Percentiles rank a stretch among this genome's conserved stretches.
Evolutionary conservation across 2,113 vertebrate genomes (phyloP).

Genomic region (Lynx canadensis): DNA sequence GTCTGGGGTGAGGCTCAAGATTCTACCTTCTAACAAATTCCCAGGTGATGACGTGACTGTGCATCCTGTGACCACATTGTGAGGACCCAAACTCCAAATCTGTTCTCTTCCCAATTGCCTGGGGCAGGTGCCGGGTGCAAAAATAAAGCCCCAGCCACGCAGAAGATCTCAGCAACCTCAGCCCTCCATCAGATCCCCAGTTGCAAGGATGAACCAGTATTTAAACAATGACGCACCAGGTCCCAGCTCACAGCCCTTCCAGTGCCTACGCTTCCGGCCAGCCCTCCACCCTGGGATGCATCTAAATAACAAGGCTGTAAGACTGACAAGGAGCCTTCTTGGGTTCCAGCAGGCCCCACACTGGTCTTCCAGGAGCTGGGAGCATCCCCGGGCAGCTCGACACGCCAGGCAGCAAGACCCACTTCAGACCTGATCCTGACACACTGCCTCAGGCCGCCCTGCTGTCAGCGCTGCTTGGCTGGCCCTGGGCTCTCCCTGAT

Average conservation of each 20-base stretch:
- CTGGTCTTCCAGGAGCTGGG: background rate
- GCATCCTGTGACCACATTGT: background rate
- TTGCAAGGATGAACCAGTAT: background rate
- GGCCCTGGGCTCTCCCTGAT: slow-evolving; percentile 32
- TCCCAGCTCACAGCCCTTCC: background rate
- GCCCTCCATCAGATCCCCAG: background rate
- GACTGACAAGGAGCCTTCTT: background rate
- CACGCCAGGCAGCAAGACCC: background rate
- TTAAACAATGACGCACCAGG: background rate
- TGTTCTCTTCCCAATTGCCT: background rate
- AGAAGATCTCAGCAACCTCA: background rate
- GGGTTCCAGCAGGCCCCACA: background rate
- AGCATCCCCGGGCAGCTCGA: background rate
- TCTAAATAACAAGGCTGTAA: background rate
- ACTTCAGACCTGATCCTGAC: background rate
- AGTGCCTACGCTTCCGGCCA: background rate
- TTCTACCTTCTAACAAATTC: background rate
- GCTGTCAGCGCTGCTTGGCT: slow-evolving; percentile 31
- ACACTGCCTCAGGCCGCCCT: background rate
- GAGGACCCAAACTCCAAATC: background rate
- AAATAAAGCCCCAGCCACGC: background rate
- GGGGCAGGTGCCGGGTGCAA: background rate
- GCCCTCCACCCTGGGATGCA: background rate
- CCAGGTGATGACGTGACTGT: too few species aligned
- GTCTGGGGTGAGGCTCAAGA: background rate